Evolutionary conservation across 2,797 vertebrate species (phyloP).

Genomic region (Pteronotus mesoamericanus): DNA sequence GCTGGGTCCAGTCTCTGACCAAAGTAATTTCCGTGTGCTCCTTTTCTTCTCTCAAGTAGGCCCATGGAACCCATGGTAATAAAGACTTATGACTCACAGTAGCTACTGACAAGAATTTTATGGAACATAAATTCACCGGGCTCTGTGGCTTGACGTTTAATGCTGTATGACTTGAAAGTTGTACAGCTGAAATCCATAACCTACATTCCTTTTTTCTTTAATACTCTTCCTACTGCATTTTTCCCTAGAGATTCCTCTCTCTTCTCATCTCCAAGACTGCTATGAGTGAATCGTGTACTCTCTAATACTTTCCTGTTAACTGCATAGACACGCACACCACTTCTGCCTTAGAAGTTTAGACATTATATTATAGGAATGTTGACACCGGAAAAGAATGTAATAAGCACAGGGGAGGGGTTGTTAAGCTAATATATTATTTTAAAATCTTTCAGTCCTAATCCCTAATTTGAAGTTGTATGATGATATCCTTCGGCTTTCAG

Average conservation of each 20-base stretch:
- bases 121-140: neutral
- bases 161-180: neutral
- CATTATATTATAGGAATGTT: neutral
- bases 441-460: neutral
- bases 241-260: neutral
- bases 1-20: neutral
- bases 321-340: neutral
- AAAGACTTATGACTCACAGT: neutral
- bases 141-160: neutral
- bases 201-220: conserved; percentile 8
- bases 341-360: conserved; percentile 16
- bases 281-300: neutral
- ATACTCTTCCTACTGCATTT: neutral
- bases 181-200: neutral
- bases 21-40: neutral
- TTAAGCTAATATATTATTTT: conserved; percentile 12
- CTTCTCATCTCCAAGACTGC: neutral
- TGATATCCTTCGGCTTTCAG: neutral
- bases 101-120: conserved; percentile 5
- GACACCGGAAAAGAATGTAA: neutral
- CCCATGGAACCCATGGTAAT: neutral
- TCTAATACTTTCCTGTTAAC: neutral
- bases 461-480: neutral
- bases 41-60: neutral
- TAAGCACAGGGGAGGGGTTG: neutral